Evolutionary conservation across 1,140 invertebrate species (phyloP).

Genomic region (Lasaia peninsularis): DNA sequence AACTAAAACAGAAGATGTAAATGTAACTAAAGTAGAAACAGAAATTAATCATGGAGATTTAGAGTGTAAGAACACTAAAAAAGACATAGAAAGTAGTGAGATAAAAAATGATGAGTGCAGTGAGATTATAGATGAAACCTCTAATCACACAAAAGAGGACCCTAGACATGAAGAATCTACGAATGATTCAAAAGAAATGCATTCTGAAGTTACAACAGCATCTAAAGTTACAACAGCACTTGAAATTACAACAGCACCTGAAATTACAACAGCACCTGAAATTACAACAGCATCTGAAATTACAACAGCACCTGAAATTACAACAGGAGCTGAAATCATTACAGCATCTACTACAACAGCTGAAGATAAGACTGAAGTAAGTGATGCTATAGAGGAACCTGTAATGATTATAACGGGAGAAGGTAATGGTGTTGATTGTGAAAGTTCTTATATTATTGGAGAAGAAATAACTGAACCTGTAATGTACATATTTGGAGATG

Average conservation of each 20-base stretch:
- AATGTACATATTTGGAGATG: slow-evolving; percentile 84
- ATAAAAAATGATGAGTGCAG: slow-evolving; percentile 31
- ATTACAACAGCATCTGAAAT: slow-evolving; percentile 21
- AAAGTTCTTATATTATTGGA: slow-evolving; percentile 77
- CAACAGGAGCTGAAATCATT: background rate
- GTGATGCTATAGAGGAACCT: slow-evolving; percentile 86
- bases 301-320: slow-evolving; percentile 36
- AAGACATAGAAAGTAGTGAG: slow-evolving; percentile 39
- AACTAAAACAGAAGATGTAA: slow-evolving; percentile 30
- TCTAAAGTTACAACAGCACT: background rate
- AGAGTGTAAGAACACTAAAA: slow-evolving; percentile 31
- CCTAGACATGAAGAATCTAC: background rate
- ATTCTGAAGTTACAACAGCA: slow-evolving; percentile 6
- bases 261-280: background rate
- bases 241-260: background rate
- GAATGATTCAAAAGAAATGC: slow-evolving; percentile 17
- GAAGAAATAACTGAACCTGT: slow-evolving; percentile 86
- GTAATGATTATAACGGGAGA: slow-evolving; percentile 85
- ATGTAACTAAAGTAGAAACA: slow-evolving; percentile 27
- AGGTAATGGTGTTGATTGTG: slow-evolving; percentile 85
- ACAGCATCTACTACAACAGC: slow-evolving; percentile 18
- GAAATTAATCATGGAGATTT: slow-evolving; percentile 27
- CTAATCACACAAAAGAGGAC: background rate
- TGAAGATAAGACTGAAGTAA: slow-evolving; percentile 44
- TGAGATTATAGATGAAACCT: slow-evolving; percentile 22